Base-by-base conservation (phyloP, 2,113 vertebrate genomes). In the Thomomys bottae region DNA sequence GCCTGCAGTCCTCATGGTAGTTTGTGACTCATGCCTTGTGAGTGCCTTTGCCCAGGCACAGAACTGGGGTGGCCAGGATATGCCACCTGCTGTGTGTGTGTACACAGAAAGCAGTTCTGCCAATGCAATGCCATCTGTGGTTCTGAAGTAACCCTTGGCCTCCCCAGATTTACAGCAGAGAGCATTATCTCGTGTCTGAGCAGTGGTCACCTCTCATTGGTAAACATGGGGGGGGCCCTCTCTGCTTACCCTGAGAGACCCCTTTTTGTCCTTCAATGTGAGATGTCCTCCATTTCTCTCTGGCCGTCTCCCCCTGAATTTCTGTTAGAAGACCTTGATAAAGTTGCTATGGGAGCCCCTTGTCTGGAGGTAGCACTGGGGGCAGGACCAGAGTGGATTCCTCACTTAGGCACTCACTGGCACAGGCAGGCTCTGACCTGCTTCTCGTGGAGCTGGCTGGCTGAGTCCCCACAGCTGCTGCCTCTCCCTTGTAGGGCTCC, bases 401-500 rank as follows among this genome's bases (percentile, higher is more conserved):
- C 11, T 32, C 24, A 21, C 30, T 36, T 28, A 77, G 28, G 18
- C 18, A 36, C 49, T 68, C 10, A 24, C 36, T 28, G 32, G 42
- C 14, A 45, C 18, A 40, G 61, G 59, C 15, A 34, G 17, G 68
- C 63, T 68, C 24, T 18, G 24, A 66, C 32, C 49, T 20, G 26
- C 49, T 54, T 32, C 12, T 20, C 40, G 17, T 59, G 59, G 59
- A 61, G 6, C 2, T 30, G 6, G 14, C 45, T 8, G 5, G 20
- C 21, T 21, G 4, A 26, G 49, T 45, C 24, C 10, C 26, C 79
- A 68, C 34, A 63, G 40, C 83, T 17, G 20, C 63, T 95, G 72
- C 87, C 84, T 83, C 79, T 10, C 64, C 68, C 49, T 15, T 45
- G 38, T 89, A 95, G 72, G 93, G 42, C 88, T 94, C 61, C n/a